Conservation (phyloP, 1,140 invertebrate species). For the Wiebesia pumilae region DNA sequence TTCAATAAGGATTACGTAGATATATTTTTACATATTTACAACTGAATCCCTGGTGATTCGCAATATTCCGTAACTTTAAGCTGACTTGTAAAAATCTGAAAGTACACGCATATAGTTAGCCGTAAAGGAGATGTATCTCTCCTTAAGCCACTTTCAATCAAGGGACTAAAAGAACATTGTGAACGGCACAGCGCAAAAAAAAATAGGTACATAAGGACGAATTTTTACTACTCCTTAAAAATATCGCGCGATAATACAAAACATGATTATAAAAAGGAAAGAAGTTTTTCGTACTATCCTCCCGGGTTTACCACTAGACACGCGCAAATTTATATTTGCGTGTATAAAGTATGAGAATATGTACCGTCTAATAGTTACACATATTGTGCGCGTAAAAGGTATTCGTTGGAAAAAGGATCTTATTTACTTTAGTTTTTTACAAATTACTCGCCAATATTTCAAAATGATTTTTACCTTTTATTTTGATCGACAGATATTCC, state of each 20-base stretch:
- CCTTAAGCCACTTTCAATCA: constrained; percentile 44
- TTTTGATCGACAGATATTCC: neutral
- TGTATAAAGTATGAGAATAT: neutral
- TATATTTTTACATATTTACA: neutral
- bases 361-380: neutral
- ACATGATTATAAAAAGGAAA: constrained; percentile 12
- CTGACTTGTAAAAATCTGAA: constrained; percentile 15
- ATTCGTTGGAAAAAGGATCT: neutral
- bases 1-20: neutral
- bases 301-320: neutral
- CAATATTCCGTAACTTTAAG: neutral
- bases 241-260: neutral
- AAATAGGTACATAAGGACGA: neutral
- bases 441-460: neutral
- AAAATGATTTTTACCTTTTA: neutral
- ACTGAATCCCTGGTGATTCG: neutral
- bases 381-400: constrained; percentile 1
- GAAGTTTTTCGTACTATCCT: neutral
- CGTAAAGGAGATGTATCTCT: constrained; percentile 5
- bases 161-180: neutral
- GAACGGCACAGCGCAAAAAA: neutral
- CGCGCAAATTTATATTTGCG: neutral
- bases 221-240: constrained; percentile 7
- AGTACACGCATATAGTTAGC: neutral
- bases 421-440: too few species aligned